Base-by-base conservation (phyloP, 2,888 invertebrate species). In the Drosophila yooni region DNA sequence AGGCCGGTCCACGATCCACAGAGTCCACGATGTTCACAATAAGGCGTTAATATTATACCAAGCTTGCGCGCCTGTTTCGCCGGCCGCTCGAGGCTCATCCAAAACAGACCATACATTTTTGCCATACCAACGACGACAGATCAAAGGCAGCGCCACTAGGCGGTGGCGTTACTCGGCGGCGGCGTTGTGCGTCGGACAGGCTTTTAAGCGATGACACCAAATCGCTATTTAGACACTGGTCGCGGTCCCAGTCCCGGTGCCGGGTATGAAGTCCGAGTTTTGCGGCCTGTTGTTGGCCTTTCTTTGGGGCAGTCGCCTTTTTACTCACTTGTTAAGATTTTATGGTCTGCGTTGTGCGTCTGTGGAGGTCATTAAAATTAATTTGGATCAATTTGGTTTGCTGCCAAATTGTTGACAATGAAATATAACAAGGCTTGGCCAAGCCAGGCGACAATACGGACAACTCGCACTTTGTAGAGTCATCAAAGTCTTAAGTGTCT, bases 131-230 rank as follows among this genome's bases (percentile, higher is more conserved):
- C 66, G 73, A 78, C 64, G 60, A 78, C 70, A 88, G 71, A 88
- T 89, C 87, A 89, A 89, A 87, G 86, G 83, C 74, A 79, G 86
- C 89, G 89, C 70, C 86, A 70, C 50, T 56, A 65, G 86, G 86
- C 76, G 85, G 90, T 89, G 89, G 89, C 89, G 89, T 89, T 89
- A 90, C 82, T 81, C 76, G 66, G 82, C 77, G 66, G 62, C 74
- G 64, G 74, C 72, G 71, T 83, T 79, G 82, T 81, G 83, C 77
- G 83, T 76, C 70, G 91, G 90, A 90, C 92, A 92, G 92, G 92
- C 92, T 92, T 92, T 92, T 92, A 92, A 91, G 91, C 89, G 91
- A 91, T 91, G 92, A 92, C 92, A 92, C 92, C 92, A 91, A 92
- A 92, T 92, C 91, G 92, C 92, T 92, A 92, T 92, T 92, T 92